These are phyloP conservation scores for Hemitrygon akajei DNA, from an alignment of 2,797 vertebrate species.

Conservation along the genomic window DNA sequence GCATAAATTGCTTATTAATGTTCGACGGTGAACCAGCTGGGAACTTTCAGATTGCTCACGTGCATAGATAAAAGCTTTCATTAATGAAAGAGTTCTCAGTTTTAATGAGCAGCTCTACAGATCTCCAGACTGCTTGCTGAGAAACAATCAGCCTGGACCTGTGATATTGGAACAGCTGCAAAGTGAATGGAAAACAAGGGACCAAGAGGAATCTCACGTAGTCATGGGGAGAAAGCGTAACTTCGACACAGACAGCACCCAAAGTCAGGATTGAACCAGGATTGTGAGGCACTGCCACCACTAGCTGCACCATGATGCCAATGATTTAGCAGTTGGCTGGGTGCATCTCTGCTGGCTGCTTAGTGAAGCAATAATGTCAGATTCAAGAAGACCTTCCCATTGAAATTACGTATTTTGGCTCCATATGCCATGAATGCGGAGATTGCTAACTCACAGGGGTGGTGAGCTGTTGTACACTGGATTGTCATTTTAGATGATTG, in stretches of 20 bases:
- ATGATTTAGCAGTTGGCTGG: neutral
- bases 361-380: neutral
- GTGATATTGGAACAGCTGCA: neutral
- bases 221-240: no score
- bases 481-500: neutral
- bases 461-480: neutral
- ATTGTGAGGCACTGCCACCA: no score
- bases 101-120: constrained; percentile 13
- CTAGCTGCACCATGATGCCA: no score
- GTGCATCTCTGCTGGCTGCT: neutral
- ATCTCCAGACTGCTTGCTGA: neutral
- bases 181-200: no score
- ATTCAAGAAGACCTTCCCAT: neutral
- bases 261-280: no score
- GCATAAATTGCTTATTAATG: neutral
- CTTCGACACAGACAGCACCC: no score
- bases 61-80: neutral
- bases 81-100: constrained; percentile 6
- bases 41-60: neutral
- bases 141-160: neutral
- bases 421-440: neutral
- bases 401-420: neutral
- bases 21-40: neutral
- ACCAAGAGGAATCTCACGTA: no score
- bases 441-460: neutral